Evolutionary conservation across 2,888 invertebrate genomes (phyloP).

Genomic region (Pollenia griseotomentosa): DNA sequence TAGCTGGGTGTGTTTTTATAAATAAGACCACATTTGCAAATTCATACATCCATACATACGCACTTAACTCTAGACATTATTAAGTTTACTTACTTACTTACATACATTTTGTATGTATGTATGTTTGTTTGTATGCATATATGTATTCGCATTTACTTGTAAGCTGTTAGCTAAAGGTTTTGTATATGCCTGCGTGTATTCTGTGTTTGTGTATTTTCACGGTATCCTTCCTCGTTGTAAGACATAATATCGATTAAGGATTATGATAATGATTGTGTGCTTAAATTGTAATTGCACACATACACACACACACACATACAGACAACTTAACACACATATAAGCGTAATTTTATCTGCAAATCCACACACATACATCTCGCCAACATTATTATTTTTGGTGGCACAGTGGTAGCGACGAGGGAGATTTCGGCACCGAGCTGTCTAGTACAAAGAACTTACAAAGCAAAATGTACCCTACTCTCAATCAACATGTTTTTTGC

Average conservation of each 20-base stretch:
- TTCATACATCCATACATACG: conserved; percentile 7
- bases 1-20: conserved; percentile 52
- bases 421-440: too few relatives aligned
- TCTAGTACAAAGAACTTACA: too few relatives aligned
- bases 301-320: conserved; percentile 53
- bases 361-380: not conserved
- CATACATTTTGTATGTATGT: not conserved
- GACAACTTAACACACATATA: conserved; percentile 17
- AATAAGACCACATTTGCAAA: conserved; percentile 20
- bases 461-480: too few relatives aligned
- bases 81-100: conserved; percentile 17
- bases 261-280: conserved; percentile 83
- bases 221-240: conserved; percentile 75
- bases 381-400: conserved; percentile 6
- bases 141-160: conserved; percentile 21
- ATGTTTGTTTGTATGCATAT: not conserved
- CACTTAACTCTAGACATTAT: conserved; percentile 19
- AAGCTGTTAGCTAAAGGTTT: not conserved
- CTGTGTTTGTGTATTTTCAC: conserved; percentile 21
- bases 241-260: conserved; percentile 83
- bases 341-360: not conserved
- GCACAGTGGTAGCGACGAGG: conserved; percentile 29
- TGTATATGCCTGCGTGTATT: conserved; percentile 20
- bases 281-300: conserved; percentile 81
- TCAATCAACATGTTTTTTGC: too few relatives aligned